Evolutionary conservation across 2,888 invertebrate genomes (phyloP), one percentile per base, ranked within the genome.

Genomic region (Euzophera pinguis): DNA sequence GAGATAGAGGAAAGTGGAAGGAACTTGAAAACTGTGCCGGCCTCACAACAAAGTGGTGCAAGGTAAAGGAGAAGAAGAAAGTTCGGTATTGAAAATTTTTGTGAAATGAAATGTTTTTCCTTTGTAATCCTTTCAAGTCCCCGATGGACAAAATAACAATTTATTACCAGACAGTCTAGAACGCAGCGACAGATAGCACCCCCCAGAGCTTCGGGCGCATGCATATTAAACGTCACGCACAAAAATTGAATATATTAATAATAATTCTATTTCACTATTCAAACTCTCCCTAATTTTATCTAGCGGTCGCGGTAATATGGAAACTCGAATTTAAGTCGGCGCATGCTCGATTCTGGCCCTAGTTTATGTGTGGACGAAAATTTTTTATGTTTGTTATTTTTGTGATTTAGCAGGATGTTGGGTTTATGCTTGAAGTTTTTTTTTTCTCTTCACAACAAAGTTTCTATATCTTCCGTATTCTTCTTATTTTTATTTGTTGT

Each of bases 171-270:
- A 12, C 17, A n/a, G 41, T 29, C 13, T 29, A 45, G 32, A 9
- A 29, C 32, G n/a, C n/a, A 45, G 1, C 13, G 29, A 47, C 35
- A 50, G 32, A 43, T 14, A 35, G 34, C 17, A 37, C 53, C 58
- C 56, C 53, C 8, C 52, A 61, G 65, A 66, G 60, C 60, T 63
- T 63, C 62, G 50, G 50, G 35, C 62, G 68, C 73, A 67, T 80
- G 83, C 83, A 84, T 84, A 84, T 81, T 84, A 82, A 83, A 78
- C 71, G 73, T 75, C 82, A 78, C 82, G 77, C 65, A 66, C 80
- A 77, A 78, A 79, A 81, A 84, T 84, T 83, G 77, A 81, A 84
- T 84, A 82, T 80, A 85, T 84, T 80, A 83, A 78, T 80, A 83
- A 78, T 84, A 78, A 81, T 81, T 64, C 74, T 78, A 78, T 81